These are phyloP conservation scores for Macropus fuliginosus DNA, from an alignment of 2,797 vertebrate species.

Conservation along the genomic window DNA sequence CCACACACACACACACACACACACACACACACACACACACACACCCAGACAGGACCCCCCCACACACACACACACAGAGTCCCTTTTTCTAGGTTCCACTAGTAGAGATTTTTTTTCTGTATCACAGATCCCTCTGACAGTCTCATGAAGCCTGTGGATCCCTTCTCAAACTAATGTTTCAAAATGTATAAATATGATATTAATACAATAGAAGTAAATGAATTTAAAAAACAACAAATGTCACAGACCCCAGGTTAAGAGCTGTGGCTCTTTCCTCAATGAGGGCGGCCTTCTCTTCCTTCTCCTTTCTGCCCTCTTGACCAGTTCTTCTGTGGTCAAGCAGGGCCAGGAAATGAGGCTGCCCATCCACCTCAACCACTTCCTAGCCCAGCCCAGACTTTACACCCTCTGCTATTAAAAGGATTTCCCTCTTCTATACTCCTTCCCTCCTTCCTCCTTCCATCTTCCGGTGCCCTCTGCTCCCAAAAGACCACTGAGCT, in stretches of 20 bases:
- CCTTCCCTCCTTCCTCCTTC: neutral
- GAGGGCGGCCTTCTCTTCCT: neutral
- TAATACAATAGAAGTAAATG: neutral
- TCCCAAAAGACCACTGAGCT: neutral
- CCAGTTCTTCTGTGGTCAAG: neutral
- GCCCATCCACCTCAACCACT: neutral
- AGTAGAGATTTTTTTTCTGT: neutral
- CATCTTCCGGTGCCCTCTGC: neutral
- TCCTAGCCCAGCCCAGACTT: neutral
- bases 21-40: neutral
- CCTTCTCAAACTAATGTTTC: neutral
- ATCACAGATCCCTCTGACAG: neutral
- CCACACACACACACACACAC: neutral
- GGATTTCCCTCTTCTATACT: neutral
- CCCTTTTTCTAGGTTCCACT: neutral
- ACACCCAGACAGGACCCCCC: neutral
- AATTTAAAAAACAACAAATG: neutral
- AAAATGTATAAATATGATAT: neutral
- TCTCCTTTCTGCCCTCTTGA: neutral
- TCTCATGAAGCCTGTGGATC: neutral
- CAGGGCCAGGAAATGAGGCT: neutral
- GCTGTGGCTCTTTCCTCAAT: neutral
- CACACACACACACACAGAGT: neutral
- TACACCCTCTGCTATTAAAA: neutral
- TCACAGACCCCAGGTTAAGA: neutral